Conservation (phyloP, 2,888 invertebrate genomes). For the Teleiodes luculella region DNA sequence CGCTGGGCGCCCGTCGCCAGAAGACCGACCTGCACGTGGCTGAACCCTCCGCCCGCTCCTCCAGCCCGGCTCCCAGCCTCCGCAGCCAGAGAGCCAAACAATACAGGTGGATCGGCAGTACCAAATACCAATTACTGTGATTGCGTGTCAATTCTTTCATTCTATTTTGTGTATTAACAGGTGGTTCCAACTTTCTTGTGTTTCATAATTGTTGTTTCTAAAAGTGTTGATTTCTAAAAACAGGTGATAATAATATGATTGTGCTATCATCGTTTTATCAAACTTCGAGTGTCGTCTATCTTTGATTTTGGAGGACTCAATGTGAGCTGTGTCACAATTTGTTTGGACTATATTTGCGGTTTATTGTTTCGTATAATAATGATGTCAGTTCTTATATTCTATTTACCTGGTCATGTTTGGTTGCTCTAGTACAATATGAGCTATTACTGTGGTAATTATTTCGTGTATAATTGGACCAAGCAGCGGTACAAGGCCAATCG, state of each 20-base stretch:
- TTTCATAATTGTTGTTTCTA: not conserved
- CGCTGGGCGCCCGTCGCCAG: constrained; percentile 78
- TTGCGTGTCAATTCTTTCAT: constrained; percentile 7
- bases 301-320: not conserved
- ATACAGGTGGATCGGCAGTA: constrained; percentile 55
- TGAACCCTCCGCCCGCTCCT: constrained; percentile 58
- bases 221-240: not conserved
- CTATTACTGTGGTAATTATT: constrained; percentile 28
- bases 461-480: constrained; percentile 37
- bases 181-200: constrained; percentile 12
- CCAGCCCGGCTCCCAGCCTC: constrained; percentile 76
- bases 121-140: not conserved
- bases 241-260: not conserved
- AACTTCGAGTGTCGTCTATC: not conserved
- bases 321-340: not conserved
- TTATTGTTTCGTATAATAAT: not conserved
- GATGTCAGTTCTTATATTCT: not conserved
- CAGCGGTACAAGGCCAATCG: constrained; percentile 50
- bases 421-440: constrained; percentile 12
- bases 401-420: constrained; percentile 4
- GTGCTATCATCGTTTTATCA: not conserved
- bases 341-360: not conserved
- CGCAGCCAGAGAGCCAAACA: constrained; percentile 73
- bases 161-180: constrained; percentile 1
- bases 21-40: constrained; percentile 74